Conservation (phyloP, 2,888 invertebrate genomes). For the Eumacrocentrus americanus region DNA sequence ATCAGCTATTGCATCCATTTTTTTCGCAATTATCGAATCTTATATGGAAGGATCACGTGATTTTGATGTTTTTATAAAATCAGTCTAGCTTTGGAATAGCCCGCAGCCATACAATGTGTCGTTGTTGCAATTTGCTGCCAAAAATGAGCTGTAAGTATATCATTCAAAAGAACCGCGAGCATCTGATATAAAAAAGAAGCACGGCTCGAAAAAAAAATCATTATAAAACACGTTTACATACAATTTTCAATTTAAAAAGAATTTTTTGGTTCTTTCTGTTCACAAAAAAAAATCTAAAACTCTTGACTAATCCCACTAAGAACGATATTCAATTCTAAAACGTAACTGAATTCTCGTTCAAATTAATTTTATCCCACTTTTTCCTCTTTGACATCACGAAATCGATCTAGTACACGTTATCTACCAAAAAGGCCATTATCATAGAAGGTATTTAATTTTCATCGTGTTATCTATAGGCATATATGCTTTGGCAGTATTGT, state of each 20-base stretch:
- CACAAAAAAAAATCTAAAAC: not conserved
- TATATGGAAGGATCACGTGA: not conserved
- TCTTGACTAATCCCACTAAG: not conserved
- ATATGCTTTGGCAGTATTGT: constrained; percentile 40
- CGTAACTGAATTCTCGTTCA: not conserved
- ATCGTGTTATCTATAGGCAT: constrained; percentile 19
- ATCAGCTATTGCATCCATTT: no score
- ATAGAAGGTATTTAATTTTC: constrained; percentile 1
- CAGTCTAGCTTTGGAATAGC: constrained; percentile 18
- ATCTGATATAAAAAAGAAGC: constrained; percentile 8
- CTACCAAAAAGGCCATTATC: not conserved
- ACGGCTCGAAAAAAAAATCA: not conserved
- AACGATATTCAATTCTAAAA: constrained; percentile 8
- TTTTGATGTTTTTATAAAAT: constrained; percentile 21
- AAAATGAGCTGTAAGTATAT: not conserved
- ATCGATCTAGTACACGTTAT: not conserved
- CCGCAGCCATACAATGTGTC: constrained; percentile 13
- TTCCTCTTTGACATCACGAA: not conserved
- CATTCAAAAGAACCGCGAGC: not conserved
- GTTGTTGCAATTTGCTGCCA: constrained; percentile 6
- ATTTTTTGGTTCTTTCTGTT: not conserved
- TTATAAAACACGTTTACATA: constrained; percentile 1
- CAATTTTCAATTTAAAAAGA: not conserved
- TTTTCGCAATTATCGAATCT: no score
- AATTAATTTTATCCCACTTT: not conserved